A percentile compares a stretch with the other conserved stretches of the same genome.
These are phyloP conservation scores for Telmatherina bonti DNA, from an alignment of 2,797 vertebrate genomes.

Conservation along the genomic window DNA sequence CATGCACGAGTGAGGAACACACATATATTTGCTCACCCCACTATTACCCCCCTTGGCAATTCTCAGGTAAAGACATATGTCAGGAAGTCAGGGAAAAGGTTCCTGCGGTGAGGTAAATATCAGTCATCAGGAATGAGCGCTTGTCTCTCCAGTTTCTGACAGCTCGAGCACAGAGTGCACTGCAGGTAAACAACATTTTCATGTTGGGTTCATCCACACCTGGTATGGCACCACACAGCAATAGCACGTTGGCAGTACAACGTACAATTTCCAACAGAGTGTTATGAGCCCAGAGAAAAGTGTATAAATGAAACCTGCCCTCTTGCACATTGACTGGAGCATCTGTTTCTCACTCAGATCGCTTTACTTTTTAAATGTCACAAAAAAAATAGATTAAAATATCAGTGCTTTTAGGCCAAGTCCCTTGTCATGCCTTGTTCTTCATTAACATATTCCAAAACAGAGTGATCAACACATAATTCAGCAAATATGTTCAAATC, in stretches of 20 bases:
- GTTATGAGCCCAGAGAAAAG: conserved; percentile 7
- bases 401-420: background rate
- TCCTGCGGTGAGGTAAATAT: conserved; percentile 60
- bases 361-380: background rate
- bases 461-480: background rate
- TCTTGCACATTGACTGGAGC: background rate
- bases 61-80: conserved; percentile 29
- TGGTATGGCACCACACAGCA: conserved; percentile 7
- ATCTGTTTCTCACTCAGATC: background rate
- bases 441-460: background rate
- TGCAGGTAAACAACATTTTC: conserved; percentile 42
- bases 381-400: background rate
- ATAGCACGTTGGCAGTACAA: conserved; percentile 17
- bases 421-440: background rate
- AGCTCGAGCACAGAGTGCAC: conserved; percentile 8
- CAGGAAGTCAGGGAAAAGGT: conserved; percentile 37
- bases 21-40: conserved; percentile 35
- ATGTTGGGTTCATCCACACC: conserved; percentile 23
- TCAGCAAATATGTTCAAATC: background rate
- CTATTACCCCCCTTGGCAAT: conserved; percentile 29
- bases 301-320: conserved; percentile 1
- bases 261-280: conserved; percentile 31
- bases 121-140: conserved; percentile 43
- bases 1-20: conserved; percentile 52
- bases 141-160: conserved; percentile 31